Conservation (phyloP, 2,797 vertebrate species). For the Anas flavirostris region DNA sequence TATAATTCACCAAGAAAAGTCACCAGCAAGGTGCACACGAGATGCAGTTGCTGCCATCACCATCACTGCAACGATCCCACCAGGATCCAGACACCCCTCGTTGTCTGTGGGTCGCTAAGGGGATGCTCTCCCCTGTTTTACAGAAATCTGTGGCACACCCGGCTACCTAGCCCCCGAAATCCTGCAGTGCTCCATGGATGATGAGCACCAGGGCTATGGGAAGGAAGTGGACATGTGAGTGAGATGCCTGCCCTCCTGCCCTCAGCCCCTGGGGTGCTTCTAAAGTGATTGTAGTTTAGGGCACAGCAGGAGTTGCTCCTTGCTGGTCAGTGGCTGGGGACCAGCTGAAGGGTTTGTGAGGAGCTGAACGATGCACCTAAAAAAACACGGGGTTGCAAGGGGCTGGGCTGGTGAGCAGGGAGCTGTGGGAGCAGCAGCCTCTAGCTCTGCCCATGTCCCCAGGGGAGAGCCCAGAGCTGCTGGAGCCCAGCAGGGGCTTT, state of each 20-base stretch:
- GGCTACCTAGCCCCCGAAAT: slow-evolving; percentile 97
- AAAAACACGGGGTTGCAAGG: rapidly evolving
- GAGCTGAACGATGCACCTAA: background rate
- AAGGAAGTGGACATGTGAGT: slow-evolving; percentile 96
- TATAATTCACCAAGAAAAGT: background rate
- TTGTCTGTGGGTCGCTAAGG: background rate
- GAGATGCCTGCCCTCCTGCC: background rate
- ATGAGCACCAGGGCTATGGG: slow-evolving; percentile 87
- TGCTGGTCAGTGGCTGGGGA: background rate
- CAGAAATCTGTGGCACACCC: slow-evolving; percentile 97
- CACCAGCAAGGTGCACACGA: background rate
- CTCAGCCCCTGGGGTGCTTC: background rate
- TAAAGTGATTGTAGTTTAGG: rapidly evolving
- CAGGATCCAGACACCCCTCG: too few relatives aligned
- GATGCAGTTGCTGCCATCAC: background rate
- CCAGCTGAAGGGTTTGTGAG: background rate
- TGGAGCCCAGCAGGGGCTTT: background rate
- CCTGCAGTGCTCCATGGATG: slow-evolving; percentile 95
- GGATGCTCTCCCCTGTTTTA: background rate
- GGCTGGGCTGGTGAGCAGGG: background rate
- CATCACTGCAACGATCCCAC: background rate
- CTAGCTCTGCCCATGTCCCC: rapidly evolving
- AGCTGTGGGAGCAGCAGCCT: background rate
- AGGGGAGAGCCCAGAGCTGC: background rate
- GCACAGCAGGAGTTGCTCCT: background rate